Base-by-base conservation (phyloP, 2,888 invertebrate species). In the Xestia sexstrigata region DNA sequence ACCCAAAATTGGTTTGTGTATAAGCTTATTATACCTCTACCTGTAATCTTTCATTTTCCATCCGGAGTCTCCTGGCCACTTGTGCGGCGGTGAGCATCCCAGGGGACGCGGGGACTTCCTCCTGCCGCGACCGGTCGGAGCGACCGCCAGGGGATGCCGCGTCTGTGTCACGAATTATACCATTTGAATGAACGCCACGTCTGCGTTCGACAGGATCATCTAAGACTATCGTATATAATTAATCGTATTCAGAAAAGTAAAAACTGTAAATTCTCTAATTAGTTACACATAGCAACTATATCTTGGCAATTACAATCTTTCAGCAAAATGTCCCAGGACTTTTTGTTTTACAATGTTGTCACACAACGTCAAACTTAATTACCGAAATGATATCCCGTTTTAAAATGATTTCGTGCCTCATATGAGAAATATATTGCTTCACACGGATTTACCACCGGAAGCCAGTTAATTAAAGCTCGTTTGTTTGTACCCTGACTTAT, bases 21-120 rank as follows among this genome's bases (percentile, higher is more conserved):
- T 72, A 71, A 83, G 78, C 79, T 49, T 84, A 84, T 83, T 75
- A 79, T 87, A 84, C 69, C 78, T 83, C 49, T 92, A 96, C 96
- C 96, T 94, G 96, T 81, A 98, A 96, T 78, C 98, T 97, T 93
- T 98, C 98, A 93, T 98, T 98, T 92, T 98, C 98, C 87, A 97
- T 95, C 76, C 98, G 97, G 79, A 98, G 96, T 78, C 98, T 95
- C 71, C 98, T 97, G 15, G 97, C 97, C 77, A 97, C 96, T 83
- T 97, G 97, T 9, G 97, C 93, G 55, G 97, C 97, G 52, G 96
- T 96, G 84, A 97, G 95, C 92, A 96, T 97, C 91, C 95, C 97
- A 2, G 97, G 97, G 74, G 97, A 97, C 49, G 97, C 97, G 7
- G 97, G 95, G 58, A 95, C 93, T 81, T 96, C 96, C 76, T 96